Conservation (phyloP, 2,113 vertebrate species). For the Morone saxatilis region DNA sequence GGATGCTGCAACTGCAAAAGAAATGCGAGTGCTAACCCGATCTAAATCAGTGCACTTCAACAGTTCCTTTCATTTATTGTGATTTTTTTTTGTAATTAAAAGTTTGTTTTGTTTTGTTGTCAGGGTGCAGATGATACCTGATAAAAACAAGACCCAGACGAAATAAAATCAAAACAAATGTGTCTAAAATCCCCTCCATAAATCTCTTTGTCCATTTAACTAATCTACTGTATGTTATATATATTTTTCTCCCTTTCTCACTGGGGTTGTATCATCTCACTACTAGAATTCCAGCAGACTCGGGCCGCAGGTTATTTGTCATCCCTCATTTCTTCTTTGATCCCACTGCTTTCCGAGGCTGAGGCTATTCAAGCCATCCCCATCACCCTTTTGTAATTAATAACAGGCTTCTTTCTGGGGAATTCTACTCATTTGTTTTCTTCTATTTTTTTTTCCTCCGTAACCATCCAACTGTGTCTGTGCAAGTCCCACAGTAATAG, state of each 20-base stretch:
- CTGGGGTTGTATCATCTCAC: conserved; percentile 27
- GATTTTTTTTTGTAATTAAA: conserved; percentile 7
- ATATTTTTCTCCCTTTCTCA: conserved; percentile 8
- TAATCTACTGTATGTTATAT: conserved; percentile 17
- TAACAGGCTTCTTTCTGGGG: conserved; percentile 84
- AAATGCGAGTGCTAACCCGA: conserved; percentile 28
- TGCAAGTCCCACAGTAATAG: conserved; percentile 84
- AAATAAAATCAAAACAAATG: conserved; percentile 25
- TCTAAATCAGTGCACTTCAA: conserved; percentile 24
- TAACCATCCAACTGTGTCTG: conserved; percentile 76
- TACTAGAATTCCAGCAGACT: conserved; percentile 65
- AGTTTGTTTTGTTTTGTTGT: not conserved
- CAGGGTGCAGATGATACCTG: not conserved
- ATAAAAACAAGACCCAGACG: not conserved
- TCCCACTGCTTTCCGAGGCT: conserved; percentile 82
- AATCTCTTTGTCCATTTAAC: conserved; percentile 21
- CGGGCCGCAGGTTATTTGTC: conserved; percentile 77
- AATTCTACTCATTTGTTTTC: conserved; percentile 74
- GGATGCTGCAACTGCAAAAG: conserved; percentile 36
- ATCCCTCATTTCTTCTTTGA: conserved; percentile 82
- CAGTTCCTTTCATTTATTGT: conserved; percentile 21
- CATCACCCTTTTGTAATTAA: conserved; percentile 86
- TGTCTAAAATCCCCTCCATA: conserved; percentile 12
- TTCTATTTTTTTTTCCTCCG: conserved; percentile 84
- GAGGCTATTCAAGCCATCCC: conserved; percentile 80